Percentiles rank a stretch among this genome's conserved stretches.
Conservation (phyloP, 1,140 invertebrate species). For the Drosophila azteca region DNA sequence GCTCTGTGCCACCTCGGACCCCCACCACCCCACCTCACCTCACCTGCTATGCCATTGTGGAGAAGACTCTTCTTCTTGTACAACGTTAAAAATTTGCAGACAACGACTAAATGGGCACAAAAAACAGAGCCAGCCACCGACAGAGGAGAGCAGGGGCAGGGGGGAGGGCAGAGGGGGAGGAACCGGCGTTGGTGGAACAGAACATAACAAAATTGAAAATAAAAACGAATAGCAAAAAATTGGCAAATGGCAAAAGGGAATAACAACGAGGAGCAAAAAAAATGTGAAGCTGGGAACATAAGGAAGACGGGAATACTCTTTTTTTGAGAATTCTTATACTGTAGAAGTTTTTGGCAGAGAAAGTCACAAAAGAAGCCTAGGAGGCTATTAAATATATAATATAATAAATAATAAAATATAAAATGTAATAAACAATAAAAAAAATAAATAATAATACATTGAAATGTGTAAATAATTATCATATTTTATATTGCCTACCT, state of each 20-base stretch:
- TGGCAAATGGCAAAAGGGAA: conserved; percentile 37
- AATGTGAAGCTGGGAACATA: not conserved
- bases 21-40: not conserved
- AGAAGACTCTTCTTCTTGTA: conserved; percentile 31
- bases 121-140: conserved; percentile 41
- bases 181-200: not conserved
- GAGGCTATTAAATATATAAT: too few species aligned
- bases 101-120: conserved; percentile 76
- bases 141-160: too few species aligned
- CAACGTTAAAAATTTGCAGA: conserved; percentile 71
- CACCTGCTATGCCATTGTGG: conserved; percentile 22
- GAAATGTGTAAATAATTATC: too few species aligned
- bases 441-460: too few species aligned
- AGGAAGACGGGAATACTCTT: not conserved
- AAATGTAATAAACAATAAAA: too few species aligned
- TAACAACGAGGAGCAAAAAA: conserved; percentile 21
- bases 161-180: conserved; percentile 13
- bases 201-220: conserved; percentile 74
- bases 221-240: conserved; percentile 58
- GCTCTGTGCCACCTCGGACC: not conserved
- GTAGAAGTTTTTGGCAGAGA: too few species aligned
- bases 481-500: too few species aligned
- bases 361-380: too few species aligned
- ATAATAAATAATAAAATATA: too few species aligned
- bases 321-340: too few species aligned